A percentile compares a stretch with the other conserved stretches of the same genome.
phyloP scores from a whole-genome alignment of 2,113 vertebrate genomes.

The Neodontobutis hainanensis region DNA sequence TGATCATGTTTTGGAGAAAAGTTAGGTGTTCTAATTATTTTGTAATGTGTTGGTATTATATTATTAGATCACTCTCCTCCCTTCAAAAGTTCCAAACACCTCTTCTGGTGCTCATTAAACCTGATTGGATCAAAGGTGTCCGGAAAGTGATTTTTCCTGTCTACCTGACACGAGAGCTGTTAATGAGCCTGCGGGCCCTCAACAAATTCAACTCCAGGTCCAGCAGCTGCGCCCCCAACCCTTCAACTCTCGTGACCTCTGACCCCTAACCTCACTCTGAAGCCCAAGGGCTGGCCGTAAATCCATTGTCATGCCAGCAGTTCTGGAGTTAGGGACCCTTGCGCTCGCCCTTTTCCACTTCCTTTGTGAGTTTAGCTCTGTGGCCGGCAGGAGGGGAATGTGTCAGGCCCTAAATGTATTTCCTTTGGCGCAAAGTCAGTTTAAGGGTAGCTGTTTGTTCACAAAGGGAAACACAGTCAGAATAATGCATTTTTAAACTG shows the following conservation, averaged over 20 bases:
- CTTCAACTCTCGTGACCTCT: slow-evolving; percentile 40
- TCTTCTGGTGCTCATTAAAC: slow-evolving; percentile 50
- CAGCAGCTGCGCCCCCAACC: slow-evolving; percentile 59
- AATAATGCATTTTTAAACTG: slow-evolving; percentile 14
- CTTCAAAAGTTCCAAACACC: slow-evolving; percentile 25
- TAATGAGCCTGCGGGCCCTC: slow-evolving; percentile 67
- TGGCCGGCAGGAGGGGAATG: slow-evolving; percentile 13
- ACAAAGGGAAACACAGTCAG: slow-evolving; percentile 27
- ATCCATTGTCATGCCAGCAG: slow-evolving; percentile 69
- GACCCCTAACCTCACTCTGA: slow-evolving; percentile 61
- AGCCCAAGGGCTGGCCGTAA: slow-evolving; percentile 65
- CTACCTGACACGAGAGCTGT: slow-evolving; percentile 41
- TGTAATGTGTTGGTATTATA: too few relatives aligned
- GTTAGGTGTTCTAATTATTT: too few relatives aligned
- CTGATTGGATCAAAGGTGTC: slow-evolving; percentile 27
- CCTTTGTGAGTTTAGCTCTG: slow-evolving; percentile 22
- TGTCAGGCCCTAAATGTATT: slow-evolving; percentile 25
- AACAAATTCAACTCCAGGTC: slow-evolving; percentile 48
- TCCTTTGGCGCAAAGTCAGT: slow-evolving; percentile 6
- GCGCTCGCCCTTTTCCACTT: slow-evolving; percentile 9
- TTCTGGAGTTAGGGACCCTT: slow-evolving; percentile 52
- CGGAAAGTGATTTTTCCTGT: slow-evolving; percentile 69
- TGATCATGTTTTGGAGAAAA: too few relatives aligned
- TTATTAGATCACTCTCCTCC: neutral
- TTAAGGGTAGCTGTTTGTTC: slow-evolving; percentile 24